Conservation (phyloP, 1,140 invertebrate genomes). For the Aphis gossypii region DNA sequence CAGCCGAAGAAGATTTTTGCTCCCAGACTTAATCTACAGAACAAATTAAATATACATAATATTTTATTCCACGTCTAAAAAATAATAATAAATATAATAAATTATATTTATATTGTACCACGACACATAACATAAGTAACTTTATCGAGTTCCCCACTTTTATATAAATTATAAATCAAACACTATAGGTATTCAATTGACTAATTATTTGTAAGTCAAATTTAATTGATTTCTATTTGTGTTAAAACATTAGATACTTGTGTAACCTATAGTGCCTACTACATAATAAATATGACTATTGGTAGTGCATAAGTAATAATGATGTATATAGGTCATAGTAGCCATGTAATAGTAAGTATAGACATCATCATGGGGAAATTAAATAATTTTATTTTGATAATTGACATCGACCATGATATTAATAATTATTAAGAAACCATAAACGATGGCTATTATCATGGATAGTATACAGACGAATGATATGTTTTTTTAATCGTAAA, state of each 20-base stretch:
- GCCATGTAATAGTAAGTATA: neutral
- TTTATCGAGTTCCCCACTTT: neutral
- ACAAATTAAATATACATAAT: neutral
- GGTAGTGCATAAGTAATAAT: slow-evolving; percentile 1
- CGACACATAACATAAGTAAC: neutral
- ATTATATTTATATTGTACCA: neutral
- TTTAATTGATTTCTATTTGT: slow-evolving; percentile 4
- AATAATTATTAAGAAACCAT: slow-evolving; percentile 13
- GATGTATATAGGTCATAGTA: neutral
- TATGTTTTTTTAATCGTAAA: neutral
- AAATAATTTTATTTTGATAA: slow-evolving; percentile 11
- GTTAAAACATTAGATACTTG: neutral
- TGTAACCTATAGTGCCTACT: neutral
- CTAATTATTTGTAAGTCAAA: neutral
- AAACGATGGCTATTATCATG: neutral
- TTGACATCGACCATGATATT: slow-evolving; percentile 1
- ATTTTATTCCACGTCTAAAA: neutral
- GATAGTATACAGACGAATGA: neutral
- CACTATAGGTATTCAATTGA: neutral
- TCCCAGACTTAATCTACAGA: neutral
- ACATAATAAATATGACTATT: neutral
- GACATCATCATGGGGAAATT: neutral
- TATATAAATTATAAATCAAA: neutral
- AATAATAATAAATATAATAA: neutral
- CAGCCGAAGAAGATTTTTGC: neutral